Evolutionary conservation across 2,797 vertebrate species (phyloP).

Genomic region (Liasis olivaceus): DNA sequence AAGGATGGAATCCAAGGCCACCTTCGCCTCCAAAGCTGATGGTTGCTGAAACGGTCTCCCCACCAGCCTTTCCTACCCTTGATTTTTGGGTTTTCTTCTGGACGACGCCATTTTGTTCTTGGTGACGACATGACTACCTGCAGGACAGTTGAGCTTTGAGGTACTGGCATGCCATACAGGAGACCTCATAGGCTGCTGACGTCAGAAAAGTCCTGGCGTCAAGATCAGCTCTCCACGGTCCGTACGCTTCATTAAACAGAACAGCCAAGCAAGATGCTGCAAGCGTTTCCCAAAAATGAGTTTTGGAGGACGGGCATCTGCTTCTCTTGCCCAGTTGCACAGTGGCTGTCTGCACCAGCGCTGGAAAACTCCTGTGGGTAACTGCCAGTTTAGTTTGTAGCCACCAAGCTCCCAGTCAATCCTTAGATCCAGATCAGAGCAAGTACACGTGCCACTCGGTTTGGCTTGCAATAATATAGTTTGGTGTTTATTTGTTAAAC

Average conservation of each 20-base stretch:
- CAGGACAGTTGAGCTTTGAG: not conserved
- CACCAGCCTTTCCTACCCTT: not conserved
- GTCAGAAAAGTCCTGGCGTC: not conserved
- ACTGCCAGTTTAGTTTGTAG: too few species aligned
- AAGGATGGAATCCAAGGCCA: too few species aligned
- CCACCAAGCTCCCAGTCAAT: too few species aligned
- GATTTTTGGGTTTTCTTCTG: not conserved
- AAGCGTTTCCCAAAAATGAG: not conserved
- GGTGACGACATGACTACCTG: too few species aligned
- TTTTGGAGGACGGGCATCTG: not conserved
- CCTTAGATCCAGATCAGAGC: too few species aligned
- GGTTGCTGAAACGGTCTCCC: not conserved
- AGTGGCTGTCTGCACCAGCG: not conserved
- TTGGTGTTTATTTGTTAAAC: too few species aligned
- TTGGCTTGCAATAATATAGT: too few species aligned
- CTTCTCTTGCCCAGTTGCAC: not conserved
- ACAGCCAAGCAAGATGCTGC: not conserved
- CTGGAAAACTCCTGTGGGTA: too few species aligned
- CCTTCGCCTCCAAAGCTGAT: too few species aligned
- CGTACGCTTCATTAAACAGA: not conserved
- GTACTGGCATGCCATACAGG: not conserved
- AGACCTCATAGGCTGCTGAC: too few species aligned
- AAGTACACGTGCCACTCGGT: too few species aligned
- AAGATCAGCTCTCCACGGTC: not conserved
- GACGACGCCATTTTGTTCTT: not conserved